These are phyloP conservation scores for Melanostoma mellinum DNA, from an alignment of 2,888 invertebrate species.

Conservation along the genomic window DNA sequence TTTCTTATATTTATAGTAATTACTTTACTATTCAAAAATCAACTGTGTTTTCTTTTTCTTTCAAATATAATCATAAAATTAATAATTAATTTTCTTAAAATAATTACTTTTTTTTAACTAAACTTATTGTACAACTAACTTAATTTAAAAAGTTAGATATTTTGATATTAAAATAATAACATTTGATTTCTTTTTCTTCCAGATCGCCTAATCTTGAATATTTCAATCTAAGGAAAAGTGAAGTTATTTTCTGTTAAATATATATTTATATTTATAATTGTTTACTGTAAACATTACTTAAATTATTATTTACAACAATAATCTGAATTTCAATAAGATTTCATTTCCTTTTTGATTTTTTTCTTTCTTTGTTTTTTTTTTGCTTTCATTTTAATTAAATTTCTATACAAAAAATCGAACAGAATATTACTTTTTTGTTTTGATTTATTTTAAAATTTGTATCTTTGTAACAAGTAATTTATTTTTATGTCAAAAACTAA, in stretches of 20 bases:
- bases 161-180: slow-evolving; percentile 71
- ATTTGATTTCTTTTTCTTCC: slow-evolving; percentile 57
- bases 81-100: slow-evolving; percentile 69
- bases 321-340: slow-evolving; percentile 57
- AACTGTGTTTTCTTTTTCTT: slow-evolving; percentile 30
- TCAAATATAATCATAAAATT: slow-evolving; percentile 74
- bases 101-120: slow-evolving; percentile 56
- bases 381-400: slow-evolving; percentile 32
- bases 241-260: slow-evolving; percentile 68
- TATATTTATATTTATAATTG: slow-evolving; percentile 28
- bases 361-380: slow-evolving; percentile 28
- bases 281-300: slow-evolving; percentile 68
- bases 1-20: slow-evolving; percentile 43
- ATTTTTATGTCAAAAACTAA: slow-evolving; percentile 38
- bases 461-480: slow-evolving; percentile 61
- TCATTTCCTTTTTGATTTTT: slow-evolving; percentile 26
- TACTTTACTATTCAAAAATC: slow-evolving; percentile 53
- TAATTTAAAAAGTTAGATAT: slow-evolving; percentile 61
- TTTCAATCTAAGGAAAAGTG: slow-evolving; percentile 55
- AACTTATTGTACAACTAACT: slow-evolving; percentile 69
- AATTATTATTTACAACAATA: slow-evolving; percentile 73
- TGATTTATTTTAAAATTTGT: slow-evolving; percentile 53
- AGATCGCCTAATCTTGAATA: slow-evolving; percentile 36
- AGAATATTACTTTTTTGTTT: slow-evolving; percentile 29
- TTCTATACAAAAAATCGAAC: slow-evolving; percentile 68